Evolutionary conservation across 1,140 invertebrate genomes (phyloP).

Genomic region (Drosophila sturtevanti): DNA sequence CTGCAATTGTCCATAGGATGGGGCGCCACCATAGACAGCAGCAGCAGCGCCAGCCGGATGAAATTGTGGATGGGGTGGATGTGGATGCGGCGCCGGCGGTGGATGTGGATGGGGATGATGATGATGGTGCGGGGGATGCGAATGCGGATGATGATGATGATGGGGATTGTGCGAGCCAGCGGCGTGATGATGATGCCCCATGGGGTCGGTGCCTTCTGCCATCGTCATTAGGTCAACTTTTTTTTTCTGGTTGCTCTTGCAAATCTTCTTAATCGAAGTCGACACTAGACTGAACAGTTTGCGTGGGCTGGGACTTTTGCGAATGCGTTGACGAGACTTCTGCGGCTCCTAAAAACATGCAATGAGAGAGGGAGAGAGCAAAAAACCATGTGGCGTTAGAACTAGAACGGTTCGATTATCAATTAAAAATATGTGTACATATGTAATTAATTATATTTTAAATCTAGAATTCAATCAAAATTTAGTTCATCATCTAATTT

Average conservation of each 20-base stretch:
- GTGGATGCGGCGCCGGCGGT: slow-evolving; percentile 39
- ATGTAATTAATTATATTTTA: too few relatives aligned
- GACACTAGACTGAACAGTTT: slow-evolving; percentile 32
- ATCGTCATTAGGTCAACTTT: slow-evolving; percentile 83
- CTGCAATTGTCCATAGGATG: slow-evolving; percentile 63
- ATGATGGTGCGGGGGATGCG: slow-evolving; percentile 40
- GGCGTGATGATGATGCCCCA: slow-evolving; percentile 81
- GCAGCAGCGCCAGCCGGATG: slow-evolving; percentile 56
- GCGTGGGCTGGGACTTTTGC: slow-evolving; percentile 49
- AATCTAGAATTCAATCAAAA: too few relatives aligned
- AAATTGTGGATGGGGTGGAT: slow-evolving; percentile 48
- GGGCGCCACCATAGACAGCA: slow-evolving; percentile 33
- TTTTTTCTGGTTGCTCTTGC: slow-evolving; percentile 25
- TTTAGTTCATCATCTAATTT: too few relatives aligned
- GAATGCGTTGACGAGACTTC: slow-evolving; percentile 29
- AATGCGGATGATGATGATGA: slow-evolving; percentile 38
- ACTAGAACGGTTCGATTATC: too few relatives aligned
- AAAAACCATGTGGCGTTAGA: too few relatives aligned
- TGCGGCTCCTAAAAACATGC: slow-evolving; percentile 32
- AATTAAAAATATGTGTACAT: too few relatives aligned
- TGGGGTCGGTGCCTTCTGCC: slow-evolving; percentile 83
- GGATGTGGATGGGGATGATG: slow-evolving; percentile 62
- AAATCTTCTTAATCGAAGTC: slow-evolving; percentile 19
- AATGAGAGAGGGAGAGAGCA: background rate
- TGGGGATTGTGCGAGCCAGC: slow-evolving; percentile 74